Evolutionary conservation across 2,888 invertebrate genomes (phyloP), one percentile per base, ranked within the genome.

Genomic region (Cremastinae sp.): DNA sequence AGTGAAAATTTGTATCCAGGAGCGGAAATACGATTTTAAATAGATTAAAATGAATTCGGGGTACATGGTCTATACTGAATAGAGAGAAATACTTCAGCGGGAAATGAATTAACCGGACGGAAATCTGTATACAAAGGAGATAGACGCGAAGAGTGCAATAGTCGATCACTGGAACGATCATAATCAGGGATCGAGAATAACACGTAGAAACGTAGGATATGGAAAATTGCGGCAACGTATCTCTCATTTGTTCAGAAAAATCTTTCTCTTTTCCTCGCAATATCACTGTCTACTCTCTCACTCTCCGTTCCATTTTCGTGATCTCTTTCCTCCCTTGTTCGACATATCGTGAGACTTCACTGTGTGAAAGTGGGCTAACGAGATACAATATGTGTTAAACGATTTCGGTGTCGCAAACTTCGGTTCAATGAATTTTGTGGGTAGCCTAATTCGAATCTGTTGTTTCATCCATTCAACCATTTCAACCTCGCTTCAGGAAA

Each of bases 151-250:
- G 49, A 65, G 41, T 51, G 69, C 51, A 69, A 69, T 59, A 51
- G 43, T 51, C 69, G 69, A 68, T 68, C 68, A 58, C 58, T 58
- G 68, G 47, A 69, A 59, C 51, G 69, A 69, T 69, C 59, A 41
- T 59, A 51, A 69, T 59, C 69, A 41, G 28, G 12, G 16, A 41
- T 69, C 28, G 59, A 59, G 49, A 22, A 59, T 51, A 59, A 18
- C n/a, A n/a, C n/a, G n/a, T n/a, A n/a, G n/a, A n/a, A n/a, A n/a
- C n/a, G 59, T 28, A 22, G 14, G 59, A 59, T 51, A 59, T 39
- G 49, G n/a, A n/a, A n/a, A n/a, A 59, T 68, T 59, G 49, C 43
- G 28, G 69, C 59, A 69, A 51, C 59, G 69, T 56, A 47, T 56
- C 22, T 53, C 47, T 56, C 37, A 37, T 22, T 45, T 14, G 53